Percentiles rank a stretch among this genome's conserved stretches.
These are phyloP conservation scores for Siderastrea siderea DNA, from an alignment of 92 coral and sea anemone genomes.

Conservation along the genomic window DNA sequence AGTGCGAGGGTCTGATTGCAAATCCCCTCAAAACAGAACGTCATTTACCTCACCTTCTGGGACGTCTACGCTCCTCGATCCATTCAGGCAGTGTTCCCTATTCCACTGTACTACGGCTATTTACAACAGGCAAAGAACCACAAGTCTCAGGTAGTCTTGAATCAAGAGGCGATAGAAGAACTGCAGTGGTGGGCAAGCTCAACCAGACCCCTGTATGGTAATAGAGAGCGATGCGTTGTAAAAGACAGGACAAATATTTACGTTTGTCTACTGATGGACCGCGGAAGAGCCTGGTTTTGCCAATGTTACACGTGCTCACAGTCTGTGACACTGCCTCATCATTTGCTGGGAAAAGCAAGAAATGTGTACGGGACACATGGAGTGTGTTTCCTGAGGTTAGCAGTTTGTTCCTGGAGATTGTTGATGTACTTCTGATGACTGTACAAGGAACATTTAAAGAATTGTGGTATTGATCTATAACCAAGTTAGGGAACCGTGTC, in stretches of 20 bases:
- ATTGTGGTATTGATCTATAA: no score
- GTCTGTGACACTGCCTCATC: no score
- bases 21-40: slow-evolving; percentile 33
- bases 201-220: slow-evolving; percentile 18
- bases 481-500: no score
- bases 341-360: no score
- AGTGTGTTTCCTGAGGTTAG: no score
- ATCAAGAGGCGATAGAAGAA: slow-evolving; percentile 42
- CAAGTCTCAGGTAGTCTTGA: slow-evolving; percentile 29
- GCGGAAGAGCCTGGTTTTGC: slow-evolving; percentile 4
- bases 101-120: slow-evolving; percentile 43
- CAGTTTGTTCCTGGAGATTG: no score
- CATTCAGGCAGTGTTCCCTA: slow-evolving; percentile 45
- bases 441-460: no score
- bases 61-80: slow-evolving; percentile 39
- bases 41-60: slow-evolving; percentile 40
- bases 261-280: slow-evolving; percentile 46
- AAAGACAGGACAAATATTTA: slow-evolving; percentile 16
- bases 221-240: slow-evolving; percentile 60
- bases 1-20: slow-evolving; percentile 41
- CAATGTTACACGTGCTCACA: no score
- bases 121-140: slow-evolving; percentile 48
- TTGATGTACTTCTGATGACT: no score
- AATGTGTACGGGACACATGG: no score
- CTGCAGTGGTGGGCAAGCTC: slow-evolving; percentile 53